Conservation (phyloP, 2,113 vertebrate genomes). For the Tragelaphus strepsiceros region DNA sequence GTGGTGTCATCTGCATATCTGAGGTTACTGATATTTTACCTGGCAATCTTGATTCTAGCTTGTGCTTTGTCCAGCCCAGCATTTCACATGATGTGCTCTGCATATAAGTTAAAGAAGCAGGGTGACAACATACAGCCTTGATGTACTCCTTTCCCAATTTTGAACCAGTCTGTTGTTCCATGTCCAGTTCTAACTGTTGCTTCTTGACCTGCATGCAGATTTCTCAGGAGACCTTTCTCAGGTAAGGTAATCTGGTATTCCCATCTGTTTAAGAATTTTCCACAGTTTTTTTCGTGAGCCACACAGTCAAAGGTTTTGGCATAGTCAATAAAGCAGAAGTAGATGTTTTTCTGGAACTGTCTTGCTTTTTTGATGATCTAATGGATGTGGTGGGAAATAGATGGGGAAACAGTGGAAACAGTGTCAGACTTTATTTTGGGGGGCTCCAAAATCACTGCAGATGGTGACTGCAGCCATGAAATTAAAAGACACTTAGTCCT, state of each 20-base stretch:
- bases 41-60: neutral
- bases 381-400: neutral
- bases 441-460: too few species aligned
- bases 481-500: too few species aligned
- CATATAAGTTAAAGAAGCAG: neutral
- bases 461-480: too few species aligned
- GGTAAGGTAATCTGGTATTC: neutral
- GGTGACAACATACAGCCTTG: neutral
- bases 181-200: neutral
- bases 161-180: neutral
- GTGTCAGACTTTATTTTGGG: too few species aligned
- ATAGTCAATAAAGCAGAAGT: neutral
- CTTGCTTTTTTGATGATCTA: neutral
- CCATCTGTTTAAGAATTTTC: neutral
- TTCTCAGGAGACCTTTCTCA: neutral
- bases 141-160: neutral
- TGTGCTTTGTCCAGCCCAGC: neutral
- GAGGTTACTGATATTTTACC: neutral
- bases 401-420: too few species aligned
- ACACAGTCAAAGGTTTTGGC: neutral
- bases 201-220: neutral
- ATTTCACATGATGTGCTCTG: neutral
- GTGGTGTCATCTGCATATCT: neutral
- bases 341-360: neutral
- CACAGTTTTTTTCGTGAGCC: neutral